These are phyloP conservation scores for Drosophila testacea DNA, from an alignment of 2,888 invertebrate genomes.

Conservation along the genomic window DNA sequence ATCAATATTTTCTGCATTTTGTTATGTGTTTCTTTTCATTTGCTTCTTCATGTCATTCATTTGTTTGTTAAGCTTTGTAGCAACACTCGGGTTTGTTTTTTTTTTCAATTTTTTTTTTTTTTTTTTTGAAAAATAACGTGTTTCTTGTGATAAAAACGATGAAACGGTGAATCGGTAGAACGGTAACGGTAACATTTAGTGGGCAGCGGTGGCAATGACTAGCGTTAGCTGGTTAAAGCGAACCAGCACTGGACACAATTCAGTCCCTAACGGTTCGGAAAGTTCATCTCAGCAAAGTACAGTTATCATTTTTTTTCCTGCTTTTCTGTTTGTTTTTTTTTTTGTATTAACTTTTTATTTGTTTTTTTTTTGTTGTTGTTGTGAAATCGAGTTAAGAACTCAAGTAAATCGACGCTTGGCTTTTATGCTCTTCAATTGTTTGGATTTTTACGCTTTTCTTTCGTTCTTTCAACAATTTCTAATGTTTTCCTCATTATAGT, in stretches of 20 bases:
- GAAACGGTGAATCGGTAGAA: conserved; percentile 46
- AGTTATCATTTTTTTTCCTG: neutral
- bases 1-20: conserved; percentile 29
- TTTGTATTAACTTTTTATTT: neutral
- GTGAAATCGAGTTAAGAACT: conserved; percentile 22
- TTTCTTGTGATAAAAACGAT: conserved; percentile 33
- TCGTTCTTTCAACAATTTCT: conserved; percentile 5
- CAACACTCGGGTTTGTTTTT: conserved; percentile 22
- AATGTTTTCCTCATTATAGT: neutral
- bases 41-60: conserved; percentile 54
- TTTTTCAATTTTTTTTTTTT: too few relatives aligned
- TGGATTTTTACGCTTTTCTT: conserved; percentile 40
- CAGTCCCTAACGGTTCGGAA: conserved; percentile 18
- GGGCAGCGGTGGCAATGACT: conserved; percentile 62
- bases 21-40: conserved; percentile 44
- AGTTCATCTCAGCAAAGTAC: conserved; percentile 13
- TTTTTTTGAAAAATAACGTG: conserved; percentile 12
- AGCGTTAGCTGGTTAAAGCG: conserved; percentile 63
- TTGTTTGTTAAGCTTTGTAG: conserved; percentile 68
- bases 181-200: conserved; percentile 69
- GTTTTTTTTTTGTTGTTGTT: conserved; percentile 1
- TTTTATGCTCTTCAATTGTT: conserved; percentile 69
- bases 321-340: conserved; percentile 5
- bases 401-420: conserved; percentile 78
- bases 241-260: conserved; percentile 39